Evolutionary conservation across 2,888 invertebrate genomes (phyloP), one percentile per base, ranked within the genome.

Genomic region (Trissolcus brochymenae): DNA sequence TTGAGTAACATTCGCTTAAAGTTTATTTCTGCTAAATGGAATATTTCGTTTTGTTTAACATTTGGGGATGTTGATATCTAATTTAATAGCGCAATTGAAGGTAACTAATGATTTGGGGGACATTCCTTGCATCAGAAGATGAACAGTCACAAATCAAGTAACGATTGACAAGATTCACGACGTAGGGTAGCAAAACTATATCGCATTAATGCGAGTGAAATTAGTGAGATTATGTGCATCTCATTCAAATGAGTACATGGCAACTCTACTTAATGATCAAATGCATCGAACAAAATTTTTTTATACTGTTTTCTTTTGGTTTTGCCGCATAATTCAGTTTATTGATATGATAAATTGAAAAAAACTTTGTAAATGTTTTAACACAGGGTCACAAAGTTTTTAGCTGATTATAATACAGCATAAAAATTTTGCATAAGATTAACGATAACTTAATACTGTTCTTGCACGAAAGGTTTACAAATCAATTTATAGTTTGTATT

Each of bases 141-240:
- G 74, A 67, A 57, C 53, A 62, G 68, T 35, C 29, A 75, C 68
- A 75, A 75, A 75, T 75, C 75, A 75, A 68, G 43, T 62, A 75
- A 64, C 64, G 64, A 75, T 68, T 75, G 75, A 75, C 75, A 68
- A 68, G 74, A 74, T 74, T 74, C 74, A 74, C 64, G 67, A 68
- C 74, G 21, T 67, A 16, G 74, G 74, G 74, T 74, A 25, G 67
- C 67, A 67, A 74, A 67, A 74, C 74, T 74, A 74, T 35, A 35
- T 67, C 62, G 54, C 60, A 74, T 62, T 74, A 74, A 62, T 61
- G 62, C 13, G 62, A 74, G 74, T 46, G 46, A 62, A 72, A 74
- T 74, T 74, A 74, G 74, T 17, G 67, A 62, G 62, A 74, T 73
- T 66, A 66, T 67, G 46, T 46, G 46, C 60, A 53, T 60, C 68